These are phyloP conservation scores for Xiphophorus couchianus DNA, from an alignment of 2,113 vertebrate species.

Conservation along the genomic window DNA sequence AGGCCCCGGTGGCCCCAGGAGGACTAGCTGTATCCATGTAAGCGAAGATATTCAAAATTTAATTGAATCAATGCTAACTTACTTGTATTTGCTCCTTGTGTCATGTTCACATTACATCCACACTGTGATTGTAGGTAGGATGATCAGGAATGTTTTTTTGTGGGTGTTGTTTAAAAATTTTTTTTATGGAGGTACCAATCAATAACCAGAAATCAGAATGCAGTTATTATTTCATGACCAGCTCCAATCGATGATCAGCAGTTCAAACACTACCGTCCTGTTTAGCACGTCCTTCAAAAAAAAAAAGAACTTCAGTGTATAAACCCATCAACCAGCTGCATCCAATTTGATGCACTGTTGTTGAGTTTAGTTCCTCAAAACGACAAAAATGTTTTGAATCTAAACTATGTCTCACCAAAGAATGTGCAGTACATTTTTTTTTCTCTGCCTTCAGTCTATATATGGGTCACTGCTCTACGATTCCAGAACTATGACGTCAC, in stretches of 20 bases:
- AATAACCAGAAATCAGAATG: not conserved
- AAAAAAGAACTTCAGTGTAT: not conserved
- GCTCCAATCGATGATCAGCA: not conserved
- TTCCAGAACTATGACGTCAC: constrained; percentile 23
- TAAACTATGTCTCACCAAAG: not conserved
- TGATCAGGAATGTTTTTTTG: not conserved
- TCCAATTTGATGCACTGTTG: no score
- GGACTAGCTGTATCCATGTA: not conserved
- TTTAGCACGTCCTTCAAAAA: not conserved
- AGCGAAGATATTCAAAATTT: not conserved
- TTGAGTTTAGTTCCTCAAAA: not conserved
- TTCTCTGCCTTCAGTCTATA: not conserved
- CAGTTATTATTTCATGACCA: not conserved
- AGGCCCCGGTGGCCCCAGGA: not conserved
- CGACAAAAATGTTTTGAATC: not conserved
- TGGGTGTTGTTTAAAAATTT: no score
- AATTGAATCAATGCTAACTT: not conserved
- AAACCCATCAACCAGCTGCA: not conserved
- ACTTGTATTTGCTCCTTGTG: not conserved
- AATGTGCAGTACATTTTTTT: not conserved
- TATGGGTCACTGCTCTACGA: not conserved
- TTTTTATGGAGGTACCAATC: no score
- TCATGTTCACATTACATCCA: not conserved
- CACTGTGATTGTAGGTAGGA: not conserved
- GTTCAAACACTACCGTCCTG: not conserved